Conservation (phyloP, 1,140 invertebrate species). For the Drusus annulatus region DNA sequence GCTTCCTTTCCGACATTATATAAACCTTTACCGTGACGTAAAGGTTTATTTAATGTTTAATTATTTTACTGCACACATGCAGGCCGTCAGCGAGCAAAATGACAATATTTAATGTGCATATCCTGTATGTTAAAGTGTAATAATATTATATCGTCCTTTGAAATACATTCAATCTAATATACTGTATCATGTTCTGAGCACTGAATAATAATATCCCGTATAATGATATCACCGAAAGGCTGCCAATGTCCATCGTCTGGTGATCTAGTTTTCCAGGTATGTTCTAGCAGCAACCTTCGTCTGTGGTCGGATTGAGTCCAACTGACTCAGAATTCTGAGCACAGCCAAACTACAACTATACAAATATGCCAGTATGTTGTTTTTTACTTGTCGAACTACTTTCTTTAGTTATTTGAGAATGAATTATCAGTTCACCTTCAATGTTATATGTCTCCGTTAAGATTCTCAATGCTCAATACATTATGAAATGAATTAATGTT, state of each 20-base stretch:
- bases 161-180: too few relatives aligned
- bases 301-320: conserved; percentile 21
- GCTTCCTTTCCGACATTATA: too few relatives aligned
- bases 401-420: background rate
- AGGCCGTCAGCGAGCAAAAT: too few relatives aligned
- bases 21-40: too few relatives aligned
- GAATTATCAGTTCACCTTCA: background rate
- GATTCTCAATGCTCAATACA: background rate
- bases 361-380: background rate
- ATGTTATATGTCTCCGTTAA: background rate
- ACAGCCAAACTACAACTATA: background rate
- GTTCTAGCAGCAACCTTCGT: conserved; percentile 1
- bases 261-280: conserved; percentile 26
- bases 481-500: background rate
- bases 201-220: background rate
- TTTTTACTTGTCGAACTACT: background rate
- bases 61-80: too few relatives aligned
- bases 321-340: too few relatives aligned
- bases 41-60: too few relatives aligned
- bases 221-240: conserved; percentile 1
- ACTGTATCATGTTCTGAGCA: too few relatives aligned
- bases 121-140: too few relatives aligned
- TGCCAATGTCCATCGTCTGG: conserved; percentile 1
- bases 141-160: too few relatives aligned
- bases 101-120: too few relatives aligned